Evolutionary conservation across 1,140 invertebrate genomes (phyloP).

Genomic region (Ceratina japonica): DNA sequence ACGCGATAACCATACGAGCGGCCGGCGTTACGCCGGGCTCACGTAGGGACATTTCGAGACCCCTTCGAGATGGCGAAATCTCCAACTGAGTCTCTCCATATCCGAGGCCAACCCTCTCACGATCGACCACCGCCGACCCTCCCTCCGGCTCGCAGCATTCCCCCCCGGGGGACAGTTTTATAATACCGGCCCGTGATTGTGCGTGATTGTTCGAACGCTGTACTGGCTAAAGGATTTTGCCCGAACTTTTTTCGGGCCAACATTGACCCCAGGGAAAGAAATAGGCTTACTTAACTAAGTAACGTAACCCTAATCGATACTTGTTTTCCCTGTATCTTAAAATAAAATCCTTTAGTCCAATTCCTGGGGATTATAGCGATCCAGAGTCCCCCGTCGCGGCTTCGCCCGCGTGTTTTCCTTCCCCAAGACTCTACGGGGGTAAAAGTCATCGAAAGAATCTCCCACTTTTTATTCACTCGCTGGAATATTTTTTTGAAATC

Average conservation of each 20-base stretch:
- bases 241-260: slow-evolving; percentile 11
- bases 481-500: too few species aligned
- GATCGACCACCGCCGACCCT: slow-evolving; percentile 8
- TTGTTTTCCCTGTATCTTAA: not conserved
- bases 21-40: slow-evolving; percentile 58
- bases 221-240: slow-evolving; percentile 34
- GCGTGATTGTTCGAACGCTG: slow-evolving; percentile 68
- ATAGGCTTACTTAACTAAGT: not conserved
- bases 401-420: too few species aligned
- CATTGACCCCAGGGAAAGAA: not conserved
- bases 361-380: too few species aligned
- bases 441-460: too few species aligned
- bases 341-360: too few species aligned
- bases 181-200: slow-evolving; percentile 74
- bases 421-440: too few species aligned
- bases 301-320: not conserved
- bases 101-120: slow-evolving; percentile 47
- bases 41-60: slow-evolving; percentile 61
- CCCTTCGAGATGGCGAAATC: slow-evolving; percentile 70
- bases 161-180: slow-evolving; percentile 72
- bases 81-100: slow-evolving; percentile 50
- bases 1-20: slow-evolving; percentile 44
- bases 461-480: too few species aligned
- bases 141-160: slow-evolving; percentile 49
- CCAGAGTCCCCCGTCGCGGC: too few species aligned